These are phyloP conservation scores for Lagenorhynchus albirostris DNA, from an alignment of 2,113 vertebrate genomes.

Conservation along the genomic window DNA sequence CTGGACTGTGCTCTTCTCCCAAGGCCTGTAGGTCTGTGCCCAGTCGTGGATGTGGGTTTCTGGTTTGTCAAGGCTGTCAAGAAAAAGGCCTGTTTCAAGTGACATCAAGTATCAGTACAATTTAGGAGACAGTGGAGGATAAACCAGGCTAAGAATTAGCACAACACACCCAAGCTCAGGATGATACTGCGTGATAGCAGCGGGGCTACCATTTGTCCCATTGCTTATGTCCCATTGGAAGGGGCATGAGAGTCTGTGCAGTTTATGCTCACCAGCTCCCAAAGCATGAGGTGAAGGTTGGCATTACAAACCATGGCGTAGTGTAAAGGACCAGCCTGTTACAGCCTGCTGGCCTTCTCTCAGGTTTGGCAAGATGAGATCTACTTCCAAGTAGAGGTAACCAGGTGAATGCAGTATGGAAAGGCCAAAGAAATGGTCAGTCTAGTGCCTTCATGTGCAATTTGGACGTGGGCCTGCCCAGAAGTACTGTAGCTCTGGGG, in stretches of 20 bases:
- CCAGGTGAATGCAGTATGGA: slow-evolving; percentile 90
- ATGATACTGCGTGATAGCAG: slow-evolving; percentile 91
- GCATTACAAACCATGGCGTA: slow-evolving; percentile 88
- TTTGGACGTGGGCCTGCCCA: slow-evolving; percentile 89
- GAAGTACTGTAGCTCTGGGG: slow-evolving; percentile 92
- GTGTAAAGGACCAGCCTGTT: slow-evolving; percentile 90
- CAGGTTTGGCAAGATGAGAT: slow-evolving; percentile 90
- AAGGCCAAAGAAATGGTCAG: slow-evolving; percentile 86
- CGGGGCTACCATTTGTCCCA: slow-evolving; percentile 90
- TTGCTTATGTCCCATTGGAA: slow-evolving; percentile 89
- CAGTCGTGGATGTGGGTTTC: slow-evolving; percentile 77
- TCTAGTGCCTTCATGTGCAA: slow-evolving; percentile 91
- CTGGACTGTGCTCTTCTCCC: neutral
- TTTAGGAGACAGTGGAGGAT: slow-evolving; percentile 93
- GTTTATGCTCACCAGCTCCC: slow-evolving; percentile 90
- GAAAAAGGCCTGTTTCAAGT: slow-evolving; percentile 93
- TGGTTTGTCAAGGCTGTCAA: slow-evolving; percentile 92
- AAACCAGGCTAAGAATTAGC: slow-evolving; percentile 90
- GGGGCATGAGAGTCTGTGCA: slow-evolving; percentile 88
- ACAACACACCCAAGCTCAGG: slow-evolving; percentile 89
- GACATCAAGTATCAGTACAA: slow-evolving; percentile 87
- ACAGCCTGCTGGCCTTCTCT: slow-evolving; percentile 87
- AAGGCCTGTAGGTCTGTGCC: slow-evolving; percentile 74
- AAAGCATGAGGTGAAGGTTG: slow-evolving; percentile 87
- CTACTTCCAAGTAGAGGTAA: slow-evolving; percentile 90